These are phyloP conservation scores for Apostichopus leukothele DNA, from an alignment of 53 echinoderm and acorn worm species.

Conservation along the genomic window DNA sequence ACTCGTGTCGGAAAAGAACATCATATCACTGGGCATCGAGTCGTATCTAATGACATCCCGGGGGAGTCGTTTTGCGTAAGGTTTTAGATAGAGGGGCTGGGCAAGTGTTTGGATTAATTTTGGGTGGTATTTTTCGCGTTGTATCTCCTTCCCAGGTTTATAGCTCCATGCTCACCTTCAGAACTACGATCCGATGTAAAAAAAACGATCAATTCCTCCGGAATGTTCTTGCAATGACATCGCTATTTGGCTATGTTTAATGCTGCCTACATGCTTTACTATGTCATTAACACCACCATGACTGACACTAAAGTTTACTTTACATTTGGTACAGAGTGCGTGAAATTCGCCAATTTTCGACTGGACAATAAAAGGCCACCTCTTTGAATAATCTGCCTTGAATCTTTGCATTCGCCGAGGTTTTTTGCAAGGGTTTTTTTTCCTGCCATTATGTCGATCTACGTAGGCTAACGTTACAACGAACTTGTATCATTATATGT, in stretches of 20 bases:
- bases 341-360: not conserved
- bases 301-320: not conserved
- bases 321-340: not conserved
- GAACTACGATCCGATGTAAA: not conserved
- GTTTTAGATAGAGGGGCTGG: not conserved
- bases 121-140: too few species aligned
- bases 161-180: not conserved
- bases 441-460: not conserved
- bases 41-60: too few species aligned
- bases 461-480: not conserved
- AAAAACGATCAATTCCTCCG: not conserved
- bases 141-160: too few species aligned
- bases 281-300: constrained; percentile 3
- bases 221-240: not conserved
- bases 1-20: too few species aligned
- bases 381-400: not conserved
- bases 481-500: not conserved
- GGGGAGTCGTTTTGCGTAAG: too few species aligned
- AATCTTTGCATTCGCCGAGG: constrained; percentile 10
- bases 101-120: too few species aligned
- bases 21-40: too few species aligned
- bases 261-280: not conserved
- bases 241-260: not conserved
- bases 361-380: not conserved
- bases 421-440: not conserved